Evolutionary conservation across 2,797 vertebrate genomes (phyloP).

Genomic region (Chrysocyon brachyurus): DNA sequence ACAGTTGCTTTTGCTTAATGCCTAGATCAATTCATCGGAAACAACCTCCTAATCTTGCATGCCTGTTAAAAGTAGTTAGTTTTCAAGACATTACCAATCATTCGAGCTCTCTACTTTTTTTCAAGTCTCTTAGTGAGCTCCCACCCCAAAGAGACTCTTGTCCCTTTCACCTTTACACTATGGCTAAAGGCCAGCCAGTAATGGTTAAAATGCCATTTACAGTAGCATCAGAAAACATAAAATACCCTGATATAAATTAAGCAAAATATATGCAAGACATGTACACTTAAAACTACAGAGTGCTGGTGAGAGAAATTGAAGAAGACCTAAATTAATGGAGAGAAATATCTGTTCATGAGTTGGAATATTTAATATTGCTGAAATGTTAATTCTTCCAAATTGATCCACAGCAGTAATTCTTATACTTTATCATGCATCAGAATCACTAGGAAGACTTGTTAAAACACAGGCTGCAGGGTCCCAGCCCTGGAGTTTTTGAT

Average conservation of each 20-base stretch:
- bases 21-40: background rate
- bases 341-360: conserved; percentile 16
- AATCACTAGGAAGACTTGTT: background rate
- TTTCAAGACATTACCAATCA: background rate
- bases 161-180: background rate
- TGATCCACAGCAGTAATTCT: background rate
- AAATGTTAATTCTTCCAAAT: background rate
- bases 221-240: conserved; percentile 30
- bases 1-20: background rate
- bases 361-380: background rate
- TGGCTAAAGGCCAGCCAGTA: background rate
- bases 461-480: background rate
- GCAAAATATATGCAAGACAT: conserved; percentile 7
- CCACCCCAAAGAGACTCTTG: background rate
- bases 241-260: background rate
- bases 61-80: conserved; percentile 7
- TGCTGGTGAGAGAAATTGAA: background rate
- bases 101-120: background rate
- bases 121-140: background rate
- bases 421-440: background rate
- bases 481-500: background rate
- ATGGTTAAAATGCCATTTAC: background rate
- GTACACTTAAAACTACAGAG: background rate
- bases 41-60: background rate
- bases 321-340: background rate